Evolutionary conservation across 2,888 invertebrate genomes (phyloP).

Genomic region (Pteria penguin): DNA sequence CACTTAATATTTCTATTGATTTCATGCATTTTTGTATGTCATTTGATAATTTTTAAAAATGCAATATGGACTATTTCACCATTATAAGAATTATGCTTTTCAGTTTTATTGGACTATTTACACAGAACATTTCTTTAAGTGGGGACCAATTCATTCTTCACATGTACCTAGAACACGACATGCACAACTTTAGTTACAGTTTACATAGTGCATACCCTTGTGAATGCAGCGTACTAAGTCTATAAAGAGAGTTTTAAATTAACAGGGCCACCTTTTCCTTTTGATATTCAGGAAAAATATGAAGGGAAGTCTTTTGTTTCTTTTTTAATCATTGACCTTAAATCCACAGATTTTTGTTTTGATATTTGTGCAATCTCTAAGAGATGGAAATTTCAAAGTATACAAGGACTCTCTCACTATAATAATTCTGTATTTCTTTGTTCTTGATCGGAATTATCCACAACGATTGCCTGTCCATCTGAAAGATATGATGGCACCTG

Average conservation of each 20-base stretch:
- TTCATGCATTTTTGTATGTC: too few species aligned
- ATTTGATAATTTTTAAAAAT: too few species aligned
- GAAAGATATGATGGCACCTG: slow-evolving; percentile 51
- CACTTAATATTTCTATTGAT: too few species aligned
- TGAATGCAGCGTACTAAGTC: neutral
- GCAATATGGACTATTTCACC: too few species aligned
- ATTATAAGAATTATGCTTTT: too few species aligned
- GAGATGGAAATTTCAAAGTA: slow-evolving; percentile 37
- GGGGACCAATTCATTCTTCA: too few species aligned
- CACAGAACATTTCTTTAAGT: too few species aligned
- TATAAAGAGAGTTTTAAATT: neutral
- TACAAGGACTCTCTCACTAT: slow-evolving; percentile 26
- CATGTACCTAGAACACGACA: neutral
- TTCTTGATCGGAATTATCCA: slow-evolving; percentile 49
- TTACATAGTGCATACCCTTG: neutral
- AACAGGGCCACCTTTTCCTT: neutral
- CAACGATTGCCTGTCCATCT: slow-evolving; percentile 60
- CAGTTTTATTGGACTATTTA: too few species aligned
- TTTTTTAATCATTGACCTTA: slow-evolving; percentile 10
- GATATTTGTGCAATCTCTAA: slow-evolving; percentile 28
- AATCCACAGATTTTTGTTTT: slow-evolving; percentile 19
- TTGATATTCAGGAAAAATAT: neutral
- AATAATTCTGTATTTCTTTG: slow-evolving; percentile 43
- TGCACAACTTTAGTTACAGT: neutral
- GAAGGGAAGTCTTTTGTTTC: slow-evolving; percentile 8